Base-by-base conservation (phyloP, 2,113 vertebrate species). In the Rostratula benghalensis region DNA sequence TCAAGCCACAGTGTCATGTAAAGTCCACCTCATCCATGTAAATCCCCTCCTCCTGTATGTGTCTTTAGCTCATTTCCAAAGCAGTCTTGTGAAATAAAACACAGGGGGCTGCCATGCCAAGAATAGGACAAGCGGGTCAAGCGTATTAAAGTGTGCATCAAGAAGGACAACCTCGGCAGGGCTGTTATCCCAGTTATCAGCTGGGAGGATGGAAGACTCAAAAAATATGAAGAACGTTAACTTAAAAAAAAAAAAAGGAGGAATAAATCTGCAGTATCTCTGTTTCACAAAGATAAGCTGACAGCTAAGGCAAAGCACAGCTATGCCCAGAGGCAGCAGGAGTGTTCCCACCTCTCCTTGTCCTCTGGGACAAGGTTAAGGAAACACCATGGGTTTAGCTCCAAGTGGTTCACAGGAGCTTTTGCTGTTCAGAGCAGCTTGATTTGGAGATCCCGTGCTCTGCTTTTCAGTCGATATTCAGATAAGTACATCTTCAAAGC, bases 381-480 rank as follows among this genome's bases (percentile, higher is more conserved):
- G 87, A 89, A 90, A 71, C 53, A 87, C 73, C 56, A 33, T 24
- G 65, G 41, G 25, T 94, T 94, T 84, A 86, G 73, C 83, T 93
- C 73, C 24, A 30, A 87, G 80, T 33, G 61, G 46, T 87, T 94
- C 87, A 82, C 61, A 65, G 80, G 41, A 86, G 85, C 60, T 86
- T 86, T 63, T 41, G 39, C 88, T 78, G 35, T 37, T 96, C 57
- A 56, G 35, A 60, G 68, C 3, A 60, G 35, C 74, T 94, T 61
- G 27, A 69, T 84, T 89, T 53, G 24, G 83, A 95, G 80, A 78
- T 69, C 48, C n/a, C 21, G 13, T 50, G 35, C 77, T 94, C 69
- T 65, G 45, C 65, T 92, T 84, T 93, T 92, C 81, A 89, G 53
- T 86, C 61, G 45, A 79, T 83, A 96, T 93, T 93, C 92, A 95